Conservation (phyloP, 2,113 vertebrate species). For the Eidolon helvum region DNA sequence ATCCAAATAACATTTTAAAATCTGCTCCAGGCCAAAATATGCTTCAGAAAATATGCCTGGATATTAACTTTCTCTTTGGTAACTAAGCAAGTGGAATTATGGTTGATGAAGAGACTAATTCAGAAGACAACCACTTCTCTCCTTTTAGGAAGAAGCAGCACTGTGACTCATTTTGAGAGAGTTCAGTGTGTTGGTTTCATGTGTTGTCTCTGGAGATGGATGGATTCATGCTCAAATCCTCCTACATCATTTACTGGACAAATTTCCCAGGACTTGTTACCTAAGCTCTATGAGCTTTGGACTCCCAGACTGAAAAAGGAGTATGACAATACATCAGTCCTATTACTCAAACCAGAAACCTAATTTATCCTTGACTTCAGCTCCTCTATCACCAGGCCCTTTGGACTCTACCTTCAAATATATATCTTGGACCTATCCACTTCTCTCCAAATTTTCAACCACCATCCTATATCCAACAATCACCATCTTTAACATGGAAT, state of each 20-base stretch:
- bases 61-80: background rate
- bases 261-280: background rate
- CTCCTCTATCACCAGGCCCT: background rate
- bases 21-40: background rate
- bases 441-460: background rate
- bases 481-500: background rate
- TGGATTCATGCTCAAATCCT: background rate
- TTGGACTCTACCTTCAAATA: slow-evolving; percentile 2
- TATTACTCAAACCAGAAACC: background rate
- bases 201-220: background rate
- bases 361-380: background rate
- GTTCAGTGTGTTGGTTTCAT: background rate
- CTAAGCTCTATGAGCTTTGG: background rate
- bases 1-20: background rate
- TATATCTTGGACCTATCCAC: background rate
- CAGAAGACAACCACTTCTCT: background rate
- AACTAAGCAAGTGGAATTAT: background rate
- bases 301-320: background rate
- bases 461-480: background rate
- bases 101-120: background rate
- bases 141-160: background rate
- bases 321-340: background rate
- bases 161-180: background rate
- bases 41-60: background rate
- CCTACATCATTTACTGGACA: background rate